Percentiles rank a stretch among this genome's conserved stretches.
Conservation (phyloP, 2,888 invertebrate species). For the Pecten maximus region DNA sequence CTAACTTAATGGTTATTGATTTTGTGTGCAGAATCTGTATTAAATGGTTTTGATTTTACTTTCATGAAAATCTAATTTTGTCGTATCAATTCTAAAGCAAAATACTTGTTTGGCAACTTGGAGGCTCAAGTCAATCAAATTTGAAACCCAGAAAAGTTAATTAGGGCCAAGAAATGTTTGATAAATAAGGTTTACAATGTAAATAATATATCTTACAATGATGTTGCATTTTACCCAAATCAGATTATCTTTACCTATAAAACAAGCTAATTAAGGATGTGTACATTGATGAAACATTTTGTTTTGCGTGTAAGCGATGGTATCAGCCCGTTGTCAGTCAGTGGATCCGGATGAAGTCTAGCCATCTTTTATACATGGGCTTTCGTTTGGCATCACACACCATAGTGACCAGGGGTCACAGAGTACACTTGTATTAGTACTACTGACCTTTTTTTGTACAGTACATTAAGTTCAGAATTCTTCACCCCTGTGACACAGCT, state of each 20-base stretch:
- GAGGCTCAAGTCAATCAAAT: no score
- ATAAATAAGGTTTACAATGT: no score
- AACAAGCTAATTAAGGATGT: neutral
- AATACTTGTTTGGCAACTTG: no score
- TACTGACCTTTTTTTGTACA: neutral
- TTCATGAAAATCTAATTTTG: no score
- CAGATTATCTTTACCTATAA: neutral
- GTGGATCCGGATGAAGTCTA: neutral
- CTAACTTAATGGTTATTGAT: no score
- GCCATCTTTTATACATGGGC: neutral
- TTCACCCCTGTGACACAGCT: no score
- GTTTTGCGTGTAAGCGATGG: neutral
- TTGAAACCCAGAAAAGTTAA: no score
- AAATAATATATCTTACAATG: neutral
- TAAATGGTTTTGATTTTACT: no score
- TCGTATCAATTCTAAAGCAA: no score
- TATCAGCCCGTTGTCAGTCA: neutral
- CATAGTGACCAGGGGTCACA: neutral
- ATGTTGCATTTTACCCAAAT: neutral
- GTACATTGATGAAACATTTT: constrained; percentile 8
- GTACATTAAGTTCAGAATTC: neutral
- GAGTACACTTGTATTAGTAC: neutral
- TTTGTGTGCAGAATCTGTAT: no score
- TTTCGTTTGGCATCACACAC: neutral
- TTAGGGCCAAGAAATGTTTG: no score